phyloP scores from a whole-genome alignment of 2,888 invertebrate genomes.

The Heliconius charithonia region DNA sequence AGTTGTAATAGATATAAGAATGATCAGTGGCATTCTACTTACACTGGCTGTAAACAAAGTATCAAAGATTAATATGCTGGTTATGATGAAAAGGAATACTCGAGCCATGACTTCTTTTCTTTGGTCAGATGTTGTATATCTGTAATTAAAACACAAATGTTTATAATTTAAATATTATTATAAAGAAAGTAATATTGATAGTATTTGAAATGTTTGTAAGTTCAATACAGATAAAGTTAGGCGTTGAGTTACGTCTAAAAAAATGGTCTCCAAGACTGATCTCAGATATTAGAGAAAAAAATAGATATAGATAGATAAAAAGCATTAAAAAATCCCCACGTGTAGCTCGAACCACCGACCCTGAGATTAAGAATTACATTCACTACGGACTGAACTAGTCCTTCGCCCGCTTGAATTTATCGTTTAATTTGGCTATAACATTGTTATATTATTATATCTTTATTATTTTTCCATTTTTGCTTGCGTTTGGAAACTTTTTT shows the following conservation, averaged over 20 bases:
- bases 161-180: background rate
- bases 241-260: background rate
- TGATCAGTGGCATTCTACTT: background rate
- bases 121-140: background rate
- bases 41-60: constrained; percentile 1
- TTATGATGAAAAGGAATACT: background rate
- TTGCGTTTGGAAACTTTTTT: no score
- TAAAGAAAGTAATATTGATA: background rate
- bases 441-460: no score
- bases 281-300: no score
- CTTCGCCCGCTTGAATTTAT: constrained; percentile 46
- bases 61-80: background rate
- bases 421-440: no score
- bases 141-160: background rate
- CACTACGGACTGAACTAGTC: constrained; percentile 84
- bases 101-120: background rate
- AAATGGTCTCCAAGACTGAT: no score
- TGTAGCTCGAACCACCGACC: constrained; percentile 87
- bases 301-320: background rate
- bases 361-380: constrained; percentile 87
- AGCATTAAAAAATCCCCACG: constrained; percentile 74
- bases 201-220: no score
- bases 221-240: no score
- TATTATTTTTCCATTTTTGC: no score
- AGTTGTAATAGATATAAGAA: no score